Evolutionary conservation across 2,113 vertebrate genomes (phyloP).

Genomic region (Artemisiospiza belli): DNA sequence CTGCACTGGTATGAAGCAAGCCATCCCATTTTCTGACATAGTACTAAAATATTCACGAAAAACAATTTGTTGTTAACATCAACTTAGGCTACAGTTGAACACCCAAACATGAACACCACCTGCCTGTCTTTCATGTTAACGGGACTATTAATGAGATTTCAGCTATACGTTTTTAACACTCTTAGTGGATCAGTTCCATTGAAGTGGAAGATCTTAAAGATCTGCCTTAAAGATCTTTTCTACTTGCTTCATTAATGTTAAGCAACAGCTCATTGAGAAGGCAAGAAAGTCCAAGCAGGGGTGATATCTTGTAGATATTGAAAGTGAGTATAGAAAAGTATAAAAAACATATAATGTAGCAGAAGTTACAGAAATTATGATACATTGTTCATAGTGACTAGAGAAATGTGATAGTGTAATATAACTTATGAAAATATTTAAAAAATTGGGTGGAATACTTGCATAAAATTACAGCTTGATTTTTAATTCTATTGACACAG

Average conservation of each 20-base stretch:
- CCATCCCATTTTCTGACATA: neutral
- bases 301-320: neutral
- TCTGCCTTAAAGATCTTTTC: neutral
- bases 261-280: neutral
- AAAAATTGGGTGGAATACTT: constrained; percentile 37
- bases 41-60: neutral
- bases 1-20: accelerated
- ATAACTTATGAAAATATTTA: constrained; percentile 16
- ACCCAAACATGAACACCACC: neutral
- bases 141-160: neutral
- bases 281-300: neutral
- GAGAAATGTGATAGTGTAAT: neutral
- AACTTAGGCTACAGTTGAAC: neutral
- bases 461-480: constrained; percentile 37
- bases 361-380: neutral
- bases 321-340: neutral
- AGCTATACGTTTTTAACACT: neutral
- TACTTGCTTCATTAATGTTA: neutral
- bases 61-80: neutral
- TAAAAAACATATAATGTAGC: neutral
- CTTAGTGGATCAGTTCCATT: neutral
- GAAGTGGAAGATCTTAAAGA: neutral
- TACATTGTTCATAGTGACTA: neutral
- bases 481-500: constrained; percentile 48
- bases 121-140: neutral